Evolutionary conservation across 2,797 vertebrate genomes (phyloP).

Genomic region (Graptemys geographica): DNA sequence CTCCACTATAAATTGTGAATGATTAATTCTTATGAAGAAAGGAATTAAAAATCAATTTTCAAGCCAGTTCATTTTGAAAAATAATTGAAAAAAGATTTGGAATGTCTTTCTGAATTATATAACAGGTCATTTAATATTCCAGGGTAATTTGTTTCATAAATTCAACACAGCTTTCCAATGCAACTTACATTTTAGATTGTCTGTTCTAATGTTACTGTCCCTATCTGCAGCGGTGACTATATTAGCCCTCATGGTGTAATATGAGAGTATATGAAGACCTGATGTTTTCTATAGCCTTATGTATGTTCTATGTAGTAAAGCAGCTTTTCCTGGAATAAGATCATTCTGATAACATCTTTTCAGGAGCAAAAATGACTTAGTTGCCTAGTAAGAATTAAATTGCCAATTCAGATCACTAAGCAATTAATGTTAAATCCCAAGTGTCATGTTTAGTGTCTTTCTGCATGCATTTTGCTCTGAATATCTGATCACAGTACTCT

Average conservation of each 20-base stretch:
- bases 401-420: background rate
- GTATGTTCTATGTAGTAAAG: background rate
- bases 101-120: background rate
- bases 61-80: constrained; percentile 11
- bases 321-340: background rate
- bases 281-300: background rate
- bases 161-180: background rate
- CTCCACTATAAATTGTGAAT: background rate
- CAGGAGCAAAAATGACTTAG: background rate
- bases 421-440: background rate
- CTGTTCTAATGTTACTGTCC: background rate
- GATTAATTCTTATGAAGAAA: background rate
- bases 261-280: background rate
- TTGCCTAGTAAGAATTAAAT: background rate
- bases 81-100: constrained; percentile 3
- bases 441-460: background rate
- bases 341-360: background rate
- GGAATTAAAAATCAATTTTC: constrained; percentile 36
- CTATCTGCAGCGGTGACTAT: background rate
- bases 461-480: background rate
- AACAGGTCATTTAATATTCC: background rate
- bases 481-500: background rate
- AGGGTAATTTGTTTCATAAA: background rate
- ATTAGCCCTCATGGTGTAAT: background rate
- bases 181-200: background rate